Evolutionary conservation across 1,140 invertebrate genomes (phyloP).

Genomic region (Orchesella cincta): DNA sequence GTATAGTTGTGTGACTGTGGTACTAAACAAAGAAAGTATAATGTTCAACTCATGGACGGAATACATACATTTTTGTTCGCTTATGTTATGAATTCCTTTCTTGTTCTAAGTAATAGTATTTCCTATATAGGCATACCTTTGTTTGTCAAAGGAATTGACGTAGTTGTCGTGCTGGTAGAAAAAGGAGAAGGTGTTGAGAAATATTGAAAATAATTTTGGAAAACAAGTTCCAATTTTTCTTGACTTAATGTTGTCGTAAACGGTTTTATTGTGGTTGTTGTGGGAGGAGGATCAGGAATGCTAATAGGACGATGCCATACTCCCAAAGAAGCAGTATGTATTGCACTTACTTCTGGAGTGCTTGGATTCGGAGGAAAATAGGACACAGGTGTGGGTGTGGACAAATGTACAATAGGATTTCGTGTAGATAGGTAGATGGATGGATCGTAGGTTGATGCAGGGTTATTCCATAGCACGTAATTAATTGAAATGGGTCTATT

Average conservation of each 20-base stretch:
- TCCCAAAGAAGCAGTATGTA: not conserved
- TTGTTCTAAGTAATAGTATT: not conserved
- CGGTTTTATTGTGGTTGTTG: not conserved
- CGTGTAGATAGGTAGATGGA: slow-evolving; percentile 7
- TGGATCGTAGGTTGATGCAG: slow-evolving; percentile 1
- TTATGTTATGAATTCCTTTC: not conserved
- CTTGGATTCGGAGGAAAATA: slow-evolving; percentile 13
- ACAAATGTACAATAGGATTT: not conserved
- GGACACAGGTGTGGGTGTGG: slow-evolving; percentile 20
- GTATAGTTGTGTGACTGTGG: no score
- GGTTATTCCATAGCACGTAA: slow-evolving; percentile 22
- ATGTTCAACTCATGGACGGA: no score
- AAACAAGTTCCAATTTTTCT: slow-evolving; percentile 3
- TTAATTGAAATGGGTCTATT: slow-evolving; percentile 21
- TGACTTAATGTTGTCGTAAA: not conserved
- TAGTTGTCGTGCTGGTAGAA: not conserved
- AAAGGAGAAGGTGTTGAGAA: slow-evolving; percentile 10
- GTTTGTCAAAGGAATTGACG: not conserved
- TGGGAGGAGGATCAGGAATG: no score
- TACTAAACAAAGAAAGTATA: no score
- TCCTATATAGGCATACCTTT: not conserved
- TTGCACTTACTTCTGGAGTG: not conserved
- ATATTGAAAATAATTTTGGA: slow-evolving; percentile 27
- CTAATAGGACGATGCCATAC: not conserved
- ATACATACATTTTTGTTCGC: no score